A percentile compares a stretch with the other conserved stretches of the same genome.
Conservation (phyloP, 2,797 vertebrate genomes). For the Miichthys miiuy region DNA sequence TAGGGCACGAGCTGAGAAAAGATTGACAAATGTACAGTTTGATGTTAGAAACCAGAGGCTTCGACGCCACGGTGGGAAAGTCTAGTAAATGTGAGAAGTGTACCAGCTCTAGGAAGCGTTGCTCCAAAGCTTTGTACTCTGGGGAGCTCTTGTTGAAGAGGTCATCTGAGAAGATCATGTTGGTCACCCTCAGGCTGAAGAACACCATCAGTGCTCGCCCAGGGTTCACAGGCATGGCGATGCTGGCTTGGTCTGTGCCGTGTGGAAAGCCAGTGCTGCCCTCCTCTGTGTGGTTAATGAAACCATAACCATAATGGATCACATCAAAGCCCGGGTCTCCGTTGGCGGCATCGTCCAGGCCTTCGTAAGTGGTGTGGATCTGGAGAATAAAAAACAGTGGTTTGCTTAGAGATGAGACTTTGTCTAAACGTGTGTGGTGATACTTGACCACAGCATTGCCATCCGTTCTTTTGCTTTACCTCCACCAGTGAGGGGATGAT, state of each 20-base stretch:
- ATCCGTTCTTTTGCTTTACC: slow-evolving; percentile 55
- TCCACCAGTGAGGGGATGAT: slow-evolving; percentile 60
- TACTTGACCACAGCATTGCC: not conserved
- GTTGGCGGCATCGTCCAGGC: slow-evolving; percentile 47
- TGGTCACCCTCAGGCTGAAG: slow-evolving; percentile 97
- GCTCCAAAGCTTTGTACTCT: slow-evolving; percentile 96
- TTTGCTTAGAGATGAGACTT: not conserved
- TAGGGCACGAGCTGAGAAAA: slow-evolving; percentile 94
- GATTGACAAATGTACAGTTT: not conserved
- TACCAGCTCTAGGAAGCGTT: slow-evolving; percentile 96
- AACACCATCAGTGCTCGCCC: slow-evolving; percentile 93
- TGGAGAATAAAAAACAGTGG: slow-evolving; percentile 19
- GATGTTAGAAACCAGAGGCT: not conserved
- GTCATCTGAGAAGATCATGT: slow-evolving; percentile 98
- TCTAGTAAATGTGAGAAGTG: slow-evolving; percentile 44
- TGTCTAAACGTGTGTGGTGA: not conserved
- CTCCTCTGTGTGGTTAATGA: slow-evolving; percentile 83
- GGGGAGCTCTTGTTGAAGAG: slow-evolving; percentile 97
- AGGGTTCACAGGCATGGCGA: slow-evolving; percentile 85
- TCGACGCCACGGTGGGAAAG: not conserved
- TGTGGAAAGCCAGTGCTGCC: slow-evolving; percentile 85
- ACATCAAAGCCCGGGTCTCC: slow-evolving; percentile 63
- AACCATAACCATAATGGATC: slow-evolving; percentile 62
- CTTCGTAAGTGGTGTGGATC: slow-evolving; percentile 56
- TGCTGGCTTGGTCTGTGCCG: slow-evolving; percentile 84